Evolutionary conservation across 2,888 invertebrate species (phyloP).

Genomic region (Macrosoma leucophasiata): DNA sequence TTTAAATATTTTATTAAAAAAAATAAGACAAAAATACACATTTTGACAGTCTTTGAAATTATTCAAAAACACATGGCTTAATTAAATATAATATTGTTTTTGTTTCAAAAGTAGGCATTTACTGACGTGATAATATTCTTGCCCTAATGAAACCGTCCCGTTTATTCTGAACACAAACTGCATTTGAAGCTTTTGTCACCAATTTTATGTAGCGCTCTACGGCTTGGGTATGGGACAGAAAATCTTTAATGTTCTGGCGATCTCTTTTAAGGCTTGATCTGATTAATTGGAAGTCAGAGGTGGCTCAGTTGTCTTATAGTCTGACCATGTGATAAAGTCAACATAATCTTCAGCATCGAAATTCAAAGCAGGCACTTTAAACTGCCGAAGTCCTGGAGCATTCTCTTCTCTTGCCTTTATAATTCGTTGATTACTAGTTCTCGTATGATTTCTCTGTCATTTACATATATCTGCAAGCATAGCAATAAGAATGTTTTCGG

Average conservation of each 20-base stretch:
- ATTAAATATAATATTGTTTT: no score
- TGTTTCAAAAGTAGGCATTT: no score
- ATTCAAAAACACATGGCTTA: no score
- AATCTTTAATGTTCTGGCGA: slow-evolving; percentile 1
- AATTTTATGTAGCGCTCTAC: slow-evolving; percentile 17
- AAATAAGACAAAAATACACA: no score
- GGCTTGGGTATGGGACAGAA: slow-evolving; percentile 16
- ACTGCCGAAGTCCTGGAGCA: slow-evolving; percentile 7
- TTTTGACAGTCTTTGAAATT: no score
- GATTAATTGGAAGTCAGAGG: slow-evolving; percentile 6
- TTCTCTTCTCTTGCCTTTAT: slow-evolving; percentile 12
- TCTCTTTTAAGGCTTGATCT: slow-evolving; percentile 5
- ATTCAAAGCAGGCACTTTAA: slow-evolving; percentile 8
- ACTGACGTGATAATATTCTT: no score
- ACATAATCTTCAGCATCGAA: slow-evolving; percentile 8
- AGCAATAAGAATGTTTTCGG: slow-evolving; percentile 12
- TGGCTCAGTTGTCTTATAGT: slow-evolving; percentile 9
- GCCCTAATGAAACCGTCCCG: slow-evolving; percentile 20
- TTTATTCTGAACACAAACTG: slow-evolving; percentile 14
- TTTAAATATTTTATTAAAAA: no score
- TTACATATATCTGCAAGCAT: slow-evolving; percentile 13
- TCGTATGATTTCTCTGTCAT: slow-evolving; percentile 11
- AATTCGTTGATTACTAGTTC: slow-evolving; percentile 9
- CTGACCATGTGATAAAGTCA: slow-evolving; percentile 6
- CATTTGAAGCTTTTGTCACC: slow-evolving; percentile 19